Evolutionary conservation across 2,113 vertebrate genomes (phyloP).

Genomic region (Acanthisitta chloris): DNA sequence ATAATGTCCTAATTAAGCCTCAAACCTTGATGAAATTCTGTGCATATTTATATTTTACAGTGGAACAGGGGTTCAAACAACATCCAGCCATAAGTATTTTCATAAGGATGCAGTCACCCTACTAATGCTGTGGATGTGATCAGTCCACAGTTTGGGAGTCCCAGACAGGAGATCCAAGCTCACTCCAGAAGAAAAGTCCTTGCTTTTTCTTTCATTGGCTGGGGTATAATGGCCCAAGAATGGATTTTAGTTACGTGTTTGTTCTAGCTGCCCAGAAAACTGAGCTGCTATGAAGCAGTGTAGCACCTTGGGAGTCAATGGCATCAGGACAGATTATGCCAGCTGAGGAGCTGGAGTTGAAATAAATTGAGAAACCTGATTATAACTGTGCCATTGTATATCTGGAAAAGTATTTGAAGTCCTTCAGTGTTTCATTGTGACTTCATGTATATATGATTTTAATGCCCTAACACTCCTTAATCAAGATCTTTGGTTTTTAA

Average conservation of each 20-base stretch:
- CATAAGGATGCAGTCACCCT: not conserved
- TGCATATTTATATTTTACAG: not conserved
- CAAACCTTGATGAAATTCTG: not conserved
- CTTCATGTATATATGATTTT: not conserved
- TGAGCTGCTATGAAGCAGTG: not conserved
- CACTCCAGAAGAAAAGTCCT: not conserved
- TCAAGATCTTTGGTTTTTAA: constrained; percentile 12
- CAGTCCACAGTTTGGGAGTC: not conserved
- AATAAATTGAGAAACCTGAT: constrained; percentile 12
- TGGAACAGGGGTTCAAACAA: not conserved
- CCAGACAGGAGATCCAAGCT: not conserved
- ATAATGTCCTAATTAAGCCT: not conserved
- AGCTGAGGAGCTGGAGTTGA: not conserved
- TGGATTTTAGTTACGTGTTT: not conserved
- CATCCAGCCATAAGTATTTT: not conserved
- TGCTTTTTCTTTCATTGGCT: not conserved
- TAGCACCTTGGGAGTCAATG: not conserved
- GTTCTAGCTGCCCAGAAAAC: not conserved
- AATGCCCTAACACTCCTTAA: constrained; percentile 26
- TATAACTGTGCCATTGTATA: not conserved
- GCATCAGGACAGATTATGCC: constrained; percentile 10
- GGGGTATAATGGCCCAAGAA: not conserved
- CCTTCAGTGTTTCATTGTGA: not conserved
- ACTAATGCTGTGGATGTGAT: not conserved
- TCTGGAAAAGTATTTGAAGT: not conserved